Conservation (phyloP, 2,113 vertebrate genomes). For the Agapornis roseicollis region DNA sequence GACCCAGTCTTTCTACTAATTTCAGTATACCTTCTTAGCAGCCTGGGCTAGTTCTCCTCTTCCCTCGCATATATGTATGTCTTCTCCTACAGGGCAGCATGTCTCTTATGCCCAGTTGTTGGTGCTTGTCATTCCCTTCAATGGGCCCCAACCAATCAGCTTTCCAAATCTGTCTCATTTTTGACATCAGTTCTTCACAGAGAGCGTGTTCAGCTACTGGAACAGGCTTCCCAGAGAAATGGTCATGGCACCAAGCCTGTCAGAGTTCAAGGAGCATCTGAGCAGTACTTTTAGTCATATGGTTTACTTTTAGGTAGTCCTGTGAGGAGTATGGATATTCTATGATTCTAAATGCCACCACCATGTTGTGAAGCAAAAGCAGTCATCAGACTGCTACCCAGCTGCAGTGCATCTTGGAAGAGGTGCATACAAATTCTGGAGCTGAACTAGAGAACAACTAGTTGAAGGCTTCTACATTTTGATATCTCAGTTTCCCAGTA, state of each 20-base stretch:
- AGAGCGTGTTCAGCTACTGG: neutral
- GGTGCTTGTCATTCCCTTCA: neutral
- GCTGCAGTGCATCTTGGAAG: accelerated
- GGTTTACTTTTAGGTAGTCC: neutral
- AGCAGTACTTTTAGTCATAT: neutral
- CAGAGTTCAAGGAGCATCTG: neutral
- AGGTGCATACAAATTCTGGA: neutral
- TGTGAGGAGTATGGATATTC: neutral
- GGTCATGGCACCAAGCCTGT: neutral
- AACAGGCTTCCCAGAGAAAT: neutral
- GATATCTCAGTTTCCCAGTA: neutral
- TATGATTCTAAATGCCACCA: neutral
- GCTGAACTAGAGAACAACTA: neutral
- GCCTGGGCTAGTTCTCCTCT: neutral
- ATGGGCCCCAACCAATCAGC: neutral
- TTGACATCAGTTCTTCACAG: accelerated
- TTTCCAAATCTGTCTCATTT: neutral
- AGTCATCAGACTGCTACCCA: neutral
- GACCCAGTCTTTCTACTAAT: neutral
- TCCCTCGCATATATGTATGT: accelerated
- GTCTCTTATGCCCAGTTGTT: neutral
- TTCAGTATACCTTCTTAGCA: neutral
- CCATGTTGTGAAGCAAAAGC: neutral
- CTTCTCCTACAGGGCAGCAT: neutral
- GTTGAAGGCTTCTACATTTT: neutral